Percentiles rank a stretch among this genome's conserved stretches.
phyloP scores from a whole-genome alignment of 2,888 invertebrate genomes.

The Eucera pruinosa region DNA sequence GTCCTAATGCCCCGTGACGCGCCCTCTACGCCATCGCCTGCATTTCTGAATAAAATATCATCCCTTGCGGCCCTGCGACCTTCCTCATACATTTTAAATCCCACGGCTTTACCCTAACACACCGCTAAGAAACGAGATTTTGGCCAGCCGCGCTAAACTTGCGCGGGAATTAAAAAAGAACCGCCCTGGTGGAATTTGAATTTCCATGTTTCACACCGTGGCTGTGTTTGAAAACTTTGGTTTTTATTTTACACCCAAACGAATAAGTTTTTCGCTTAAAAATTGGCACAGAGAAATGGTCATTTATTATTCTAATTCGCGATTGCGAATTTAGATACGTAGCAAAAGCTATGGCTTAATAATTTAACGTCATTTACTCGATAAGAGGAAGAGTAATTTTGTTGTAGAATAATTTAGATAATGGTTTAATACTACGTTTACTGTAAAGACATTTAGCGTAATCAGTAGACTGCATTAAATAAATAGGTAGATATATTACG shows the following conservation, averaged over 20 bases:
- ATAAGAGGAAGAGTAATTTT: too few relatives aligned
- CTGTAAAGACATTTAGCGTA: too few relatives aligned
- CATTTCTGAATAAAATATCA: slow-evolving; percentile 70
- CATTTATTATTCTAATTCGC: too few relatives aligned
- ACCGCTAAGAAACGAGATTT: slow-evolving; percentile 50
- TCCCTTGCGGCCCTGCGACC: slow-evolving; percentile 21
- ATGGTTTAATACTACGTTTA: too few relatives aligned
- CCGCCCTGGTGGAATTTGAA: slow-evolving; percentile 11
- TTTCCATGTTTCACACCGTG: slow-evolving; percentile 21
- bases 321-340: too few relatives aligned
- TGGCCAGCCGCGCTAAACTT: slow-evolving; percentile 11
- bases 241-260: too few relatives aligned
- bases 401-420: too few relatives aligned
- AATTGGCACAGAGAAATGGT: not conserved
- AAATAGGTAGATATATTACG: too few relatives aligned
- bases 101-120: slow-evolving; percentile 44
- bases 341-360: too few relatives aligned
- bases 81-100: slow-evolving; percentile 65
- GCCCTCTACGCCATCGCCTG: not conserved
- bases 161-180: slow-evolving; percentile 16
- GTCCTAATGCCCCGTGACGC: slow-evolving; percentile 57
- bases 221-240: too few relatives aligned
- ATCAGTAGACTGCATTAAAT: too few relatives aligned
- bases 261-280: not conserved
- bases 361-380: too few relatives aligned